phyloP scores from a whole-genome alignment of 2,888 invertebrate species.

The Brachyptera risi region DNA sequence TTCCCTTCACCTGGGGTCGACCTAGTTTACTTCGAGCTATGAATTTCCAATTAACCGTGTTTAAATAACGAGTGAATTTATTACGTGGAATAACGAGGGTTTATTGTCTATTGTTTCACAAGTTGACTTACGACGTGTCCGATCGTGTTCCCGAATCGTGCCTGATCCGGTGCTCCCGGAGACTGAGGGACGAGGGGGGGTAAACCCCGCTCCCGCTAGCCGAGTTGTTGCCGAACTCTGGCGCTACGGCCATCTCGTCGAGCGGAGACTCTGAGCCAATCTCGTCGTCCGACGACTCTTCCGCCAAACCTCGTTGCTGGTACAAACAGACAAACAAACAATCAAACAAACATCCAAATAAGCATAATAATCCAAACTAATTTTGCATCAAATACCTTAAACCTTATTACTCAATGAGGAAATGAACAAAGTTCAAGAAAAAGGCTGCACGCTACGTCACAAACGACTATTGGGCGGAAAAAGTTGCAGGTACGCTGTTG shows the following conservation, averaged over 20 bases:
- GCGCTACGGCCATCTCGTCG: constrained; percentile 61
- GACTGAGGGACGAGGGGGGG: constrained; percentile 60
- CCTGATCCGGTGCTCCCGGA: constrained; percentile 56
- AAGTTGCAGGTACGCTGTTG: too few relatives aligned
- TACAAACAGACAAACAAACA: too few relatives aligned
- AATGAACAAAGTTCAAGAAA: too few relatives aligned
- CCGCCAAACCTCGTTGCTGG: constrained; percentile 56
- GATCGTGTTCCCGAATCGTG: constrained; percentile 64
- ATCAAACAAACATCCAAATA: too few relatives aligned
- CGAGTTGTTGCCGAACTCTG: constrained; percentile 49
- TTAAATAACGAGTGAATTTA: too few relatives aligned
- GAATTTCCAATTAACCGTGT: neutral
- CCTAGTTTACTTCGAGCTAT: neutral
- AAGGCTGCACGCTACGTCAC: too few relatives aligned
- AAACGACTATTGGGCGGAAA: too few relatives aligned
- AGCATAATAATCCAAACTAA: too few relatives aligned
- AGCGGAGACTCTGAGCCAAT: constrained; percentile 75
- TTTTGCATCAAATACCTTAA: too few relatives aligned
- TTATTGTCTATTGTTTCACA: neutral
- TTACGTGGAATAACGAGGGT: neutral
- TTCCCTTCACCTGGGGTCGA: neutral
- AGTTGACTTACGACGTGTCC: constrained; percentile 58
- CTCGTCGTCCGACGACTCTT: constrained; percentile 80
- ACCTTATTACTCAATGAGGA: too few relatives aligned
- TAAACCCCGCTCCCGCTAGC: constrained; percentile 48